Conservation (phyloP, 1,140 invertebrate genomes). For the Cydia strobilella region DNA sequence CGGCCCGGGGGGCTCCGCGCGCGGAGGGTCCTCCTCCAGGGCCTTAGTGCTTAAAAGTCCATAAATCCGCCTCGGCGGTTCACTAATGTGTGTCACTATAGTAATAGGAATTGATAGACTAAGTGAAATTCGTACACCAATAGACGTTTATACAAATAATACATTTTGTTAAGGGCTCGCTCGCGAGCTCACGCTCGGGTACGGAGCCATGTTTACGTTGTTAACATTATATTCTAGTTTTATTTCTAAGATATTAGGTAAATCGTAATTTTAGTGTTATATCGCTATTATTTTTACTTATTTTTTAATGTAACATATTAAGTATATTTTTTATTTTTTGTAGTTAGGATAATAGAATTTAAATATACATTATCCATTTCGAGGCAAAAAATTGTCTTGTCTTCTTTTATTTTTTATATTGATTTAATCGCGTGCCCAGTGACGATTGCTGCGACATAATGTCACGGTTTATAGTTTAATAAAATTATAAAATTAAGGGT, state of each 20-base stretch:
- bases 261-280: constrained; percentile 58
- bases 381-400: constrained; percentile 30
- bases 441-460: constrained; percentile 1
- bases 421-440: neutral
- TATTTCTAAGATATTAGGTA: constrained; percentile 56
- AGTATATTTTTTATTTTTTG: constrained; percentile 61
- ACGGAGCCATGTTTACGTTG: constrained; percentile 62
- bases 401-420: constrained; percentile 33
- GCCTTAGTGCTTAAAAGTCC: constrained; percentile 27
- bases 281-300: constrained; percentile 60
- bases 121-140: constrained; percentile 74
- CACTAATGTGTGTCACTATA: constrained; percentile 57
- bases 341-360: constrained; percentile 50
- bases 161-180: constrained; percentile 69
- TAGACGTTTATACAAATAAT: constrained; percentile 65
- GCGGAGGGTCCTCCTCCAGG: constrained; percentile 3
- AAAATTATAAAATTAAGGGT: constrained; percentile 20
- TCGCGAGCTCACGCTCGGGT: constrained; percentile 64
- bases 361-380: constrained; percentile 42
- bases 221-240: constrained; percentile 63
- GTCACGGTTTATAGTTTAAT: neutral
- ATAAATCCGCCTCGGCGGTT: constrained; percentile 31
- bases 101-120: constrained; percentile 77
- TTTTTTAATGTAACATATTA: constrained; percentile 60
- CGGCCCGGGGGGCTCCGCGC: neutral